Conservation (phyloP, 2,113 vertebrate species). For the Oreotragus oreotragus region DNA sequence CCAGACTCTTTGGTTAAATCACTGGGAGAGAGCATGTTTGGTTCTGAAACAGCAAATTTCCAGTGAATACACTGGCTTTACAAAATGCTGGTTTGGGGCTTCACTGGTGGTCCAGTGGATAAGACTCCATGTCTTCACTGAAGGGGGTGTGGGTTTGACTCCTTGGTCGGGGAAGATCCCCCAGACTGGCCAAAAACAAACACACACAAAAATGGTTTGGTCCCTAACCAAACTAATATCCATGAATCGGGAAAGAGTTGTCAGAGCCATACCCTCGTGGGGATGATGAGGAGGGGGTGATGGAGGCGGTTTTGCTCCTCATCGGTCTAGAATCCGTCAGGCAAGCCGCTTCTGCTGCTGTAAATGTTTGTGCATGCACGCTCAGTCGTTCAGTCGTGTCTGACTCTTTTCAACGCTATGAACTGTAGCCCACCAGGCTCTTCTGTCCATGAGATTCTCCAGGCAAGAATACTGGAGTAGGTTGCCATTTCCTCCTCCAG, state of each 20-base stretch:
- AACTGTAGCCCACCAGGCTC: not conserved
- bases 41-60: not conserved
- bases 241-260: not conserved
- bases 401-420: not conserved
- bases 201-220: not conserved
- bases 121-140: not conserved
- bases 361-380: not conserved
- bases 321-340: not conserved
- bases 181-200: not conserved
- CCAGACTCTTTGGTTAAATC: not conserved
- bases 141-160: not conserved
- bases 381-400: not conserved
- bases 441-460: not conserved
- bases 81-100: not conserved
- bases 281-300: not conserved
- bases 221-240: not conserved
- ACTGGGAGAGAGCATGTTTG: not conserved
- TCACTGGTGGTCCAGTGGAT: not conserved
- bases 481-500: not conserved
- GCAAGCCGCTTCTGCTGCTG: not conserved
- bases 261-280: not conserved
- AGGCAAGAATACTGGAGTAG: not conserved
- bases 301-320: not conserved
- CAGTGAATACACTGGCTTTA: not conserved
- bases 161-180: not conserved